phyloP scores from a whole-genome alignment of 2,797 vertebrate genomes.

The Myotis findleyi region DNA sequence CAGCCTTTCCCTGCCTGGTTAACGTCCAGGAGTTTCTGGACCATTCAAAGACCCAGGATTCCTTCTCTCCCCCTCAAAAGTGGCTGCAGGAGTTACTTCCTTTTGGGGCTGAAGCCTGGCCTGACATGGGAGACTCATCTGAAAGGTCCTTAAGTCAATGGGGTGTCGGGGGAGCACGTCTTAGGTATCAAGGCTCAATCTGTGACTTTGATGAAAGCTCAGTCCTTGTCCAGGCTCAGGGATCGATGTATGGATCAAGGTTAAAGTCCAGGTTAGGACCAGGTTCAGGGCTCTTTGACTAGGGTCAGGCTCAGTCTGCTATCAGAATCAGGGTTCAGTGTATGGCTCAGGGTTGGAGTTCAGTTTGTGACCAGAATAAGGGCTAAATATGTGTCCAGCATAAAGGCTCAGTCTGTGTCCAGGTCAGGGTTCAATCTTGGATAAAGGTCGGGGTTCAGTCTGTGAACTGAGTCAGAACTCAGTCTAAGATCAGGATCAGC shows the following conservation, averaged over 20 bases:
- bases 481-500: background rate
- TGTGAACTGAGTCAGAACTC: background rate
- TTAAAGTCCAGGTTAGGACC: background rate
- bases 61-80: background rate
- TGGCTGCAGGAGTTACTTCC: background rate
- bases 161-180: background rate
- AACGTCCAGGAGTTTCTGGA: background rate
- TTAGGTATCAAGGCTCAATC: background rate
- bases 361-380: background rate
- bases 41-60: background rate
- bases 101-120: background rate
- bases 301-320: background rate
- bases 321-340: background rate
- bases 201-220: background rate
- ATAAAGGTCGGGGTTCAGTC: background rate
- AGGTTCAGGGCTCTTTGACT: background rate
- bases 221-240: background rate
- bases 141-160: background rate
- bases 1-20: background rate
- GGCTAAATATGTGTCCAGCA: background rate
- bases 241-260: background rate
- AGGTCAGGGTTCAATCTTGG: background rate
- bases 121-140: background rate
- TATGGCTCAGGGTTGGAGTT: background rate
- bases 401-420: background rate